phyloP scores from a whole-genome alignment of 1,140 invertebrate species.

The Episyrphus balteatus region DNA sequence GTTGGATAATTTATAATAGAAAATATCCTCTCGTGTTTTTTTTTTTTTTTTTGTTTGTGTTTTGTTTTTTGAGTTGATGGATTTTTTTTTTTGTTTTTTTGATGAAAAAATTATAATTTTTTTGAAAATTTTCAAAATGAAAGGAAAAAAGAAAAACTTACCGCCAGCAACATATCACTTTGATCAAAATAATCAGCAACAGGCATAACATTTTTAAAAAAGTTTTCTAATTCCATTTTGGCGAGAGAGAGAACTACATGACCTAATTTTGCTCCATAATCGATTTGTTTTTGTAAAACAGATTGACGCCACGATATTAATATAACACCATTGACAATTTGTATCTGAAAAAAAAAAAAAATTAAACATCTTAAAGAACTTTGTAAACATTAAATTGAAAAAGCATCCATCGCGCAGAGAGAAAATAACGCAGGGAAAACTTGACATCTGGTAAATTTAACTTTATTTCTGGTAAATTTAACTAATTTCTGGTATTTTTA shows the following conservation, averaged over 20 bases:
- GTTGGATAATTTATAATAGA: not conserved
- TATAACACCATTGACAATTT: conserved; percentile 73
- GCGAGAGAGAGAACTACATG: conserved; percentile 76
- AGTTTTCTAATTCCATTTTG: conserved; percentile 77
- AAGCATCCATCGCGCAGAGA: not conserved
- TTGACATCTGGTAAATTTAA: too few species aligned
- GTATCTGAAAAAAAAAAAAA: conserved; percentile 50
- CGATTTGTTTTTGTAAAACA: conserved; percentile 74
- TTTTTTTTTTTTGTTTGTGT: too few species aligned
- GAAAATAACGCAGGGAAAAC: too few species aligned
- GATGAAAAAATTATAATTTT: conserved; percentile 1
- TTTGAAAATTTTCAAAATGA: conserved; percentile 5
- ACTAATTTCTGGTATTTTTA: too few species aligned
- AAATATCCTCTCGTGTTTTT: not conserved
- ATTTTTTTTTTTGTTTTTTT: not conserved
- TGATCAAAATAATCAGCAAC: conserved; percentile 84
- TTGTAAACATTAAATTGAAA: conserved; percentile 12
- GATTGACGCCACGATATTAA: conserved; percentile 76
- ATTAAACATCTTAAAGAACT: conserved; percentile 3
- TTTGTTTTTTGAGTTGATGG: too few species aligned
- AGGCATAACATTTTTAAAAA: conserved; percentile 78
- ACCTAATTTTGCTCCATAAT: conserved; percentile 77
- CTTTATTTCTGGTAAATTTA: too few species aligned
- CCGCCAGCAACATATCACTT: conserved; percentile 67
- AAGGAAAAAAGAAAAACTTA: conserved; percentile 39